phyloP scores from a whole-genome alignment of 2,797 vertebrate species.

The Notamacropus eugenii region DNA sequence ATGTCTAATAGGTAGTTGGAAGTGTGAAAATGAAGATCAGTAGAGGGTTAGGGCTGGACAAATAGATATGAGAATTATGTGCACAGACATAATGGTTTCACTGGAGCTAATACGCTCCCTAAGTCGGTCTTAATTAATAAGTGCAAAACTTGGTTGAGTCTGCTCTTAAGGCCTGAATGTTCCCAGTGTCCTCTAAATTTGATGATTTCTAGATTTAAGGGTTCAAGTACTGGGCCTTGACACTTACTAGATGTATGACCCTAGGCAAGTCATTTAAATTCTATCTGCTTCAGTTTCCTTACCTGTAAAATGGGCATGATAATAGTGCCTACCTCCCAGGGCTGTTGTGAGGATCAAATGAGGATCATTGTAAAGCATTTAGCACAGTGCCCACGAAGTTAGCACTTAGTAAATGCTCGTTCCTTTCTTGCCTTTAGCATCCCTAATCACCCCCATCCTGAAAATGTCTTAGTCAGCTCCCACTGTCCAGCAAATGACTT shows the following conservation, averaged over 20 bases:
- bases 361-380: background rate
- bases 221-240: background rate
- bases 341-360: background rate
- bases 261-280: background rate
- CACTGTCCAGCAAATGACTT: background rate
- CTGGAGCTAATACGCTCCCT: background rate
- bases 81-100: background rate
- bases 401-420: background rate
- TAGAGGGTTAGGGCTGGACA: background rate
- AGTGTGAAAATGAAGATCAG: background rate
- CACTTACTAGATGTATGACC: background rate
- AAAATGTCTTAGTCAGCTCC: background rate
- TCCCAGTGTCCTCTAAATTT: background rate
- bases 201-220: background rate
- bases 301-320: background rate
- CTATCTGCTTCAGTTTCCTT: background rate
- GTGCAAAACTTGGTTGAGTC: background rate
- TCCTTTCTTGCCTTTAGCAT: background rate
- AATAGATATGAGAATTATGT: background rate
- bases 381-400: background rate
- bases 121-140: background rate
- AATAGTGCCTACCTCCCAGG: background rate
- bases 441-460: background rate
- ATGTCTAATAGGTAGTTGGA: background rate
- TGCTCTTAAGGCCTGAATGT: background rate